Evolutionary conservation across 1,140 invertebrate genomes (phyloP).

Genomic region (Oryctes rhinoceros): DNA sequence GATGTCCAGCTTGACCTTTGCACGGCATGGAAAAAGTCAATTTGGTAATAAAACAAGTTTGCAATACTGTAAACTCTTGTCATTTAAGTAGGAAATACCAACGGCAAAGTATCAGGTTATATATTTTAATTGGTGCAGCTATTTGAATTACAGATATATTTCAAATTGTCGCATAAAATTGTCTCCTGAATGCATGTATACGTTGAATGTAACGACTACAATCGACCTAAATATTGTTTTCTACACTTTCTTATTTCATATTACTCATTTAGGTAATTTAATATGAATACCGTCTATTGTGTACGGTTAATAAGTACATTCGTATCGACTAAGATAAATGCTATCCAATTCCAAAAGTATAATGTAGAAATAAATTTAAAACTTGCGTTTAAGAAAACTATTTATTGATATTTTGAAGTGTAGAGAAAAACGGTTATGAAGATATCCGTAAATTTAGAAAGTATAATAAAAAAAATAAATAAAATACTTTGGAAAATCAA

Average conservation of each 20-base stretch:
- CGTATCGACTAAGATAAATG: too few species aligned
- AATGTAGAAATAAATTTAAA: too few species aligned
- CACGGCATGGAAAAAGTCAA: conserved; percentile 37
- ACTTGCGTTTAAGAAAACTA: too few species aligned
- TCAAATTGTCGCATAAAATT: neutral
- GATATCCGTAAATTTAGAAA: too few species aligned
- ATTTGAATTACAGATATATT: neutral
- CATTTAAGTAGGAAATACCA: conserved; percentile 33
- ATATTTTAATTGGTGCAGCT: conserved; percentile 20
- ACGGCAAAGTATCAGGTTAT: neutral
- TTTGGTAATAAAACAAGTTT: conserved; percentile 34
- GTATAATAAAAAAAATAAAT: too few species aligned
- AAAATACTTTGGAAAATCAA: too few species aligned
- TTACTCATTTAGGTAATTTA: neutral
- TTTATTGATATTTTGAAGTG: too few species aligned
- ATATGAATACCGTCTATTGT: neutral
- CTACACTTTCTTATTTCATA: neutral
- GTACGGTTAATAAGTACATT: too few species aligned
- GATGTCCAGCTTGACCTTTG: conserved; percentile 37
- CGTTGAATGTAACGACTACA: neutral
- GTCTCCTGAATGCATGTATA: neutral
- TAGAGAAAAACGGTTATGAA: too few species aligned
- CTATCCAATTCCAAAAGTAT: too few species aligned
- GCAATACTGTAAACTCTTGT: conserved; percentile 32
- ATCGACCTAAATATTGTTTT: conserved; percentile 15